Percentiles rank a stretch among this genome's conserved stretches.
phyloP scores from a whole-genome alignment of 2,797 vertebrate genomes.

The Cyclopterus lumpus region DNA sequence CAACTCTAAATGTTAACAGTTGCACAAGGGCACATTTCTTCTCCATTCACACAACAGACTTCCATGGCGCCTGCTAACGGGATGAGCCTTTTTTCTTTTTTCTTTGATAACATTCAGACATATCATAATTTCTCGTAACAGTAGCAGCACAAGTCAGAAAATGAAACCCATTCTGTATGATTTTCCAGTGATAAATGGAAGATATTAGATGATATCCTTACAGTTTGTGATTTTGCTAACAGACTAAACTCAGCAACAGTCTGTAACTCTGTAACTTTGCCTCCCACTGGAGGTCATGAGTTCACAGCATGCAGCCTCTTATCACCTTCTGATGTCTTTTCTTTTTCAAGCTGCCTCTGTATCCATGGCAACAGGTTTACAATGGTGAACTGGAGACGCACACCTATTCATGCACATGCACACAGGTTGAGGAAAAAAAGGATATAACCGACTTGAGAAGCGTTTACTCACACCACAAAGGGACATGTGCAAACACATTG shows the following conservation, averaged over 20 bases:
- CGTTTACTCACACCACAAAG: conserved; percentile 17
- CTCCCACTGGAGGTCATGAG: conserved; percentile 42
- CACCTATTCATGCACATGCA: conserved; percentile 10
- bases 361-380: conserved; percentile 27
- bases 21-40: conserved; percentile 25
- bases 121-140: conserved; percentile 53
- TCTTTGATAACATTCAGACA: conserved; percentile 40
- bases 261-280: conserved; percentile 42
- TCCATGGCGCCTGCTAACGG: conserved; percentile 34
- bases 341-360: conserved; percentile 8
- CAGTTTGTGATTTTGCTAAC: conserved; percentile 35
- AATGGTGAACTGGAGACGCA: conserved; percentile 12
- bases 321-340: conserved; percentile 33
- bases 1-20: conserved; percentile 54
- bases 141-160: conserved; percentile 57
- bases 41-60: conserved; percentile 28
- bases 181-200: conserved; percentile 41
- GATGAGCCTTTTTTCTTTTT: conserved; percentile 36
- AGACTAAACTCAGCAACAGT: conserved; percentile 42
- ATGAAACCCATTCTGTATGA: conserved; percentile 35
- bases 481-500: conserved; percentile 43
- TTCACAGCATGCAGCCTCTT: conserved; percentile 31
- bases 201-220: conserved; percentile 41
- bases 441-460: not conserved
- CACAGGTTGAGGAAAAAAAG: conserved; percentile 4